Conservation (phyloP, 2,888 invertebrate genomes). For the Stratiomys singularior region DNA sequence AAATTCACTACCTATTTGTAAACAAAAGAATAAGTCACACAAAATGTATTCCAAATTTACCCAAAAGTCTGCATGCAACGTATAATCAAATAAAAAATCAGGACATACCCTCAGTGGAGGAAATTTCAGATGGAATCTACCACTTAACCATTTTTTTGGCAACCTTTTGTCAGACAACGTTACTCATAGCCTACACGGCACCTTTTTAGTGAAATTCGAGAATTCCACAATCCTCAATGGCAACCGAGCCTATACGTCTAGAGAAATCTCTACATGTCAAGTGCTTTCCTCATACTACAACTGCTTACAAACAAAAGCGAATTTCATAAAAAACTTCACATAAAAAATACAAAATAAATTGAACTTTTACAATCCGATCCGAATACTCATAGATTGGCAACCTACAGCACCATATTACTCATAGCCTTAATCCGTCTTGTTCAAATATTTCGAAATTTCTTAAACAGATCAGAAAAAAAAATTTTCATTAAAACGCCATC, state of each 20-base stretch:
- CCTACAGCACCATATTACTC: not conserved
- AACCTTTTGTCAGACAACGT: no score
- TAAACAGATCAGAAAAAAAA: not conserved
- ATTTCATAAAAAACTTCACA: not conserved
- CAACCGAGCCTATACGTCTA: no score
- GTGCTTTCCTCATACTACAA: conserved; percentile 1
- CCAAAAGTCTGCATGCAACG: no score
- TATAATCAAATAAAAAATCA: not conserved
- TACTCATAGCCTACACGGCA: no score
- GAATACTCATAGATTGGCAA: not conserved
- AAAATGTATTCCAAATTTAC: not conserved
- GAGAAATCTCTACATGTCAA: no score
- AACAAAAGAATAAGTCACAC: conserved; percentile 3
- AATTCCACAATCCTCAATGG: no score
- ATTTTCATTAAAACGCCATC: conserved; percentile 2
- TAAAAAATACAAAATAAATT: not conserved
- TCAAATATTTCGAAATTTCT: not conserved
- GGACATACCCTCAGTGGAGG: no score
- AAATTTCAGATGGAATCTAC: no score
- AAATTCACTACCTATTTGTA: not conserved
- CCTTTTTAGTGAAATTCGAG: no score
- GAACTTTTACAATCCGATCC: conserved; percentile 10
- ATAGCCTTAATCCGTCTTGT: not conserved
- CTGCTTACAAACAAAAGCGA: not conserved
- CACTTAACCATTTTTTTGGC: no score